Conservation (phyloP, 2,888 invertebrate species). For the Rhopalosiphum nymphaeae region DNA sequence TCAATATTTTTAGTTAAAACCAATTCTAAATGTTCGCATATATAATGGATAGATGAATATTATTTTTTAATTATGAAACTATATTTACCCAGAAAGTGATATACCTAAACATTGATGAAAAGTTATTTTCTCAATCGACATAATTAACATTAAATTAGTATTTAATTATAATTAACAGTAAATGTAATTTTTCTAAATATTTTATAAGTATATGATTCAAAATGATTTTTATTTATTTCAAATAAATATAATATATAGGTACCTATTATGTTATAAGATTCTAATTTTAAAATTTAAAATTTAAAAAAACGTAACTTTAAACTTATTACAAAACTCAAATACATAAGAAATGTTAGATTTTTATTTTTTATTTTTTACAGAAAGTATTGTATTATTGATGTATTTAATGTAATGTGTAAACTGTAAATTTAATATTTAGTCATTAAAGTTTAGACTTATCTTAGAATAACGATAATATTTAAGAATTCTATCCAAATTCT, state of each 20-base stretch:
- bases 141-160: background rate
- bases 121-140: background rate
- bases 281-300: background rate
- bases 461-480: background rate
- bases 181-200: background rate
- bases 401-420: background rate
- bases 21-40: background rate
- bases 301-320: background rate
- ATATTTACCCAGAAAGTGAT: background rate
- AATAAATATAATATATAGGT: background rate
- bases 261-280: background rate
- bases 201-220: background rate
- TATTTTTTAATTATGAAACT: background rate
- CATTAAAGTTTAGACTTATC: background rate
- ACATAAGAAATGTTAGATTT: background rate
- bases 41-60: background rate
- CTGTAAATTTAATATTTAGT: background rate
- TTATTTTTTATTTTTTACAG: background rate
- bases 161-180: background rate
- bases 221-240: background rate
- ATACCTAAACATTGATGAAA: background rate
- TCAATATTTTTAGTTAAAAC: background rate
- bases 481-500: background rate
- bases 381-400: background rate
- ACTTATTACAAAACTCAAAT: background rate